Conservation (phyloP, 2,113 vertebrate genomes). For the Corythornis madagascariensis region DNA sequence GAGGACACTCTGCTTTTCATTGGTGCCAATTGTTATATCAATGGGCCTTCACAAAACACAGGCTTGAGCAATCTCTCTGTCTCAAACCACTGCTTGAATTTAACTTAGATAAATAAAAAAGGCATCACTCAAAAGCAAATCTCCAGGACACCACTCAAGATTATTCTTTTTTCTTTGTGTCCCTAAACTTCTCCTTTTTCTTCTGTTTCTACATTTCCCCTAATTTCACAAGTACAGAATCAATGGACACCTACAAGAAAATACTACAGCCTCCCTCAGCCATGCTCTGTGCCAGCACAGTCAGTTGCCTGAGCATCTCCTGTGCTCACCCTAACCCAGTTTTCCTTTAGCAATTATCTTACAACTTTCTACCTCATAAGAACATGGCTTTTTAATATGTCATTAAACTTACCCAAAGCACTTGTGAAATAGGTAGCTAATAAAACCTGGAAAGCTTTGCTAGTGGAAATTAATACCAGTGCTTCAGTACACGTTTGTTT, state of each 20-base stretch:
- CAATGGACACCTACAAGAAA: neutral
- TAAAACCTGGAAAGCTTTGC: neutral
- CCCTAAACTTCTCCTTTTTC: neutral
- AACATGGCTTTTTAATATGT: neutral
- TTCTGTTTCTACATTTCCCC: neutral
- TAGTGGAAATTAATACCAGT: neutral
- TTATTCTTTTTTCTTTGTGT: neutral
- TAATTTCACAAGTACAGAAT: neutral
- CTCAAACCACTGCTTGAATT: neutral
- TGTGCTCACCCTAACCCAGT: neutral
- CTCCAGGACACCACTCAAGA: neutral
- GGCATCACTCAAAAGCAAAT: neutral
- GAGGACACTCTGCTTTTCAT: neutral
- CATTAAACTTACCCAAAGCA: neutral
- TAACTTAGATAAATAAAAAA: neutral
- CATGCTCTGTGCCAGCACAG: neutral
- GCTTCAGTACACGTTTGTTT: neutral
- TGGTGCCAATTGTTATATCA: neutral
- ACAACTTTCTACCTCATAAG: neutral
- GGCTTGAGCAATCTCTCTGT: neutral
- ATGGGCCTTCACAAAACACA: neutral
- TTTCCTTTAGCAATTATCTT: neutral
- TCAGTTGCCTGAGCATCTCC: neutral
- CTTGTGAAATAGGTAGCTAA: conserved; percentile 8
- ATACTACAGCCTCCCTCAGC: neutral